Conservation (phyloP, 2,888 invertebrate genomes). For the Microctonus brassicae region DNA sequence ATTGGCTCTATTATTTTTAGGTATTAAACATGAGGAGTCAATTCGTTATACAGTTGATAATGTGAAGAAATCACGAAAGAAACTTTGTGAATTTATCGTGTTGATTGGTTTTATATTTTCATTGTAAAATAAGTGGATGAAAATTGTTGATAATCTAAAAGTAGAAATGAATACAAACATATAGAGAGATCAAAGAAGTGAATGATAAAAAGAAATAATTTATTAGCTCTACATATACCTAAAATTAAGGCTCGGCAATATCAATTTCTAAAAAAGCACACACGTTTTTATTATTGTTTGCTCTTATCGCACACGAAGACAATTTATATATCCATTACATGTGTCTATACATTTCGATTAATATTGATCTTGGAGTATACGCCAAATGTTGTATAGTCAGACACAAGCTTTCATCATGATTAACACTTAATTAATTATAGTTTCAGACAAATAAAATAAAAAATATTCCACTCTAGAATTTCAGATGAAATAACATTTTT, state of each 20-base stretch:
- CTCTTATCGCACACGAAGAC: background rate
- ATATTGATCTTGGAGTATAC: background rate
- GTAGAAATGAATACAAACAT: too few species aligned
- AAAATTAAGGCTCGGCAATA: background rate
- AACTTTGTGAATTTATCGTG: background rate
- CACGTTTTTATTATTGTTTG: background rate
- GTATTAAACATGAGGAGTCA: background rate
- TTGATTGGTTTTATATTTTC: slow-evolving; percentile 1
- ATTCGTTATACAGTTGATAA: background rate
- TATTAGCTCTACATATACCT: slow-evolving; percentile 1
- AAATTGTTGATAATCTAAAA: too few species aligned
- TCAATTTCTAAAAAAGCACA: slow-evolving; percentile 12
- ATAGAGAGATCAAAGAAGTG: background rate
- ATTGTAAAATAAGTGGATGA: background rate
- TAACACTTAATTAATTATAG: background rate
- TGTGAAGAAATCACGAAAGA: background rate
- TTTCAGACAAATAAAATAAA: background rate
- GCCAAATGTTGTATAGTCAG: background rate
- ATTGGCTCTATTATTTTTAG: slow-evolving; percentile 13
- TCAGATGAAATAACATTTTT: background rate
- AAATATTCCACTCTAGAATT: too few species aligned
- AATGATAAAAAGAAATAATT: background rate
- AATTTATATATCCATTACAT: too few species aligned
- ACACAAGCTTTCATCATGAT: background rate
- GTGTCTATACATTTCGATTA: background rate